These are phyloP conservation scores for Polydrusus cervinus DNA, from an alignment of 2,888 invertebrate genomes.

Conservation along the genomic window DNA sequence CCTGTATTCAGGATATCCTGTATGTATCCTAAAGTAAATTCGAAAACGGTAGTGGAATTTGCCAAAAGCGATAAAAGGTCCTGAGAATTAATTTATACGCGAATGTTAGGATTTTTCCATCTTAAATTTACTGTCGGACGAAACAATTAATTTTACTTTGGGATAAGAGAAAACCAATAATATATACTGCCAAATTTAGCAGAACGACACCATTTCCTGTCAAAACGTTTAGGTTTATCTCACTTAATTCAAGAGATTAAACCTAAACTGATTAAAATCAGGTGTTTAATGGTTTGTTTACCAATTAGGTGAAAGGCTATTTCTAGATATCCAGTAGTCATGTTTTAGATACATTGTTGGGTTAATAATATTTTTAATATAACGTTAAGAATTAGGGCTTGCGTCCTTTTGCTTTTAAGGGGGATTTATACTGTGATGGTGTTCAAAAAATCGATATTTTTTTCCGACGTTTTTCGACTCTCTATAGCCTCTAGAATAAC, in stretches of 20 bases:
- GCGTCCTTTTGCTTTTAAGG: too few species aligned
- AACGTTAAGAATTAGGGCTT: too few species aligned
- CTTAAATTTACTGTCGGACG: background rate
- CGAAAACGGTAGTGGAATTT: too few species aligned
- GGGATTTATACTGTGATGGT: too few species aligned
- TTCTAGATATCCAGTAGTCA: slow-evolving; percentile 13
- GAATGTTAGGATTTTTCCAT: background rate
- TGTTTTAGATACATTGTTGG: background rate
- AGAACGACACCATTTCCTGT: slow-evolving; percentile 3
- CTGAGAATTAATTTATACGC: too few species aligned
- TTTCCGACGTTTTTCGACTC: too few species aligned
- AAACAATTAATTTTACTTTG: background rate
- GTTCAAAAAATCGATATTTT: too few species aligned
- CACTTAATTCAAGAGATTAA: slow-evolving; percentile 26
- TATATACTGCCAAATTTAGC: background rate
- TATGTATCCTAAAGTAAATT: too few species aligned
- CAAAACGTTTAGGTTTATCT: slow-evolving; percentile 4
- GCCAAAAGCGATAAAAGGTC: too few species aligned
- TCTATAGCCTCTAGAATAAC: too few species aligned
- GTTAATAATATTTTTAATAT: background rate
- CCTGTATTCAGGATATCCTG: too few species aligned
- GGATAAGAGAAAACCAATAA: background rate
- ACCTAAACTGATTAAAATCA: slow-evolving; percentile 27
- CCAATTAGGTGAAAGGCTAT: slow-evolving; percentile 4
- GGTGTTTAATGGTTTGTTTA: slow-evolving; percentile 26